These are phyloP conservation scores for Hirundo rustica DNA, from an alignment of 2,797 vertebrate genomes.

Conservation along the genomic window DNA sequence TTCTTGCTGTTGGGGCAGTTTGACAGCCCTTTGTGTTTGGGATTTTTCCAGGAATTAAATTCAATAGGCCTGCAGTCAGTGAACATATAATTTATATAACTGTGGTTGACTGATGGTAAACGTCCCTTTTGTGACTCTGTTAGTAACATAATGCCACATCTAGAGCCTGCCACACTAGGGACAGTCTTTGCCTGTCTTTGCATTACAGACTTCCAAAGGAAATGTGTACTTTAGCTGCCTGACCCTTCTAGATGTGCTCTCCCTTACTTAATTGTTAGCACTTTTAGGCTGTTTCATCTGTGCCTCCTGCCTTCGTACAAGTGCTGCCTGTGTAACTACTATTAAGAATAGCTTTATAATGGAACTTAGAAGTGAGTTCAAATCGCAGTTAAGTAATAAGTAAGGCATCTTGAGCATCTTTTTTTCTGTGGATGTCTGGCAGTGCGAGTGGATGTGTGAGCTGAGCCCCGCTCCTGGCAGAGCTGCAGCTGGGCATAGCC, in stretches of 20 bases:
- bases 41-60: neutral
- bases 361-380: neutral
- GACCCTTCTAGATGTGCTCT: neutral
- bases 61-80: neutral
- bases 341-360: neutral
- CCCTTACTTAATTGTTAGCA: neutral
- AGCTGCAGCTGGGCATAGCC: neutral
- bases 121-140: neutral
- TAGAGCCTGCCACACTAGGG: neutral
- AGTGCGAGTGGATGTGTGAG: neutral
- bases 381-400: neutral
- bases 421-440: neutral
- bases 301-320: neutral
- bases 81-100: neutral
- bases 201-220: neutral
- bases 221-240: neutral
- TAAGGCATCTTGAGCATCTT: neutral
- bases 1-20: neutral
- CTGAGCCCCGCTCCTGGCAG: neutral
- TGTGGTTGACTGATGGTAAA: neutral
- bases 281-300: neutral
- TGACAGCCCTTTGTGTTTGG: neutral
- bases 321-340: neutral
- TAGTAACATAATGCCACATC: neutral
- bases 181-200: neutral